A percentile compares a stretch with the other conserved stretches of the same genome.
Conservation (phyloP, 2,888 invertebrate species). For the Calliphora vomitoria region DNA sequence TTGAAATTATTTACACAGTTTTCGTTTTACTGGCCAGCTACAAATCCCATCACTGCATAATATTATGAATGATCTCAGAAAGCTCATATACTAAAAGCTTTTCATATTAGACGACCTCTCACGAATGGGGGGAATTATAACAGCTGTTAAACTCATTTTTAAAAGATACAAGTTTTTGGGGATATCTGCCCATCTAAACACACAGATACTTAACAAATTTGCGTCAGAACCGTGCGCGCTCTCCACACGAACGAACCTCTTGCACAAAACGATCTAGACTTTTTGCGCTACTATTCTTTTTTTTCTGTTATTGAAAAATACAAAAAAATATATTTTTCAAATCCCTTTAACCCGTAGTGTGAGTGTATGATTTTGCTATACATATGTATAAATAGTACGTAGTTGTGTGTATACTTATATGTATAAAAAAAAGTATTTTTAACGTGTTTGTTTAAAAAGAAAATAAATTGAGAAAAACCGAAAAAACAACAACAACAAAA, state of each 20-base stretch:
- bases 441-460: conserved; percentile 56
- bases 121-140: conserved; percentile 2
- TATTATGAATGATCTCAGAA: conserved; percentile 3
- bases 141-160: conserved; percentile 57
- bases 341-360: conserved; percentile 51
- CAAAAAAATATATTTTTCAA: conserved; percentile 33
- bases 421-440: conserved; percentile 50
- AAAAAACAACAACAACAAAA: conserved; percentile 48
- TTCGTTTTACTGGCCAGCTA: too few species aligned
- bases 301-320: conserved; percentile 47
- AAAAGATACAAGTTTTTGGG: conserved; percentile 46
- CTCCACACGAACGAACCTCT: conserved; percentile 72
- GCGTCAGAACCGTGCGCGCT: conserved; percentile 74
- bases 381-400: not conserved
- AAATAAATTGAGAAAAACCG: conserved; percentile 50
- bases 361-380: conserved; percentile 37
- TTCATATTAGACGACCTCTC: not conserved
- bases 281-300: conserved; percentile 40
- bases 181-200: conserved; percentile 64
- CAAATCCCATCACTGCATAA: not conserved
- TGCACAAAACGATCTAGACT: conserved; percentile 38
- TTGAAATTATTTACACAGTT: not conserved
- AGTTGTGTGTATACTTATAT: conserved; percentile 7
- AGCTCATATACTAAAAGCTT: conserved; percentile 42
- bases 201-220: conserved; percentile 59